Percentiles rank a stretch among this genome's conserved stretches.
Evolutionary conservation across 2,113 vertebrate genomes (phyloP).

Genomic region (Scytalopus superciliaris): DNA sequence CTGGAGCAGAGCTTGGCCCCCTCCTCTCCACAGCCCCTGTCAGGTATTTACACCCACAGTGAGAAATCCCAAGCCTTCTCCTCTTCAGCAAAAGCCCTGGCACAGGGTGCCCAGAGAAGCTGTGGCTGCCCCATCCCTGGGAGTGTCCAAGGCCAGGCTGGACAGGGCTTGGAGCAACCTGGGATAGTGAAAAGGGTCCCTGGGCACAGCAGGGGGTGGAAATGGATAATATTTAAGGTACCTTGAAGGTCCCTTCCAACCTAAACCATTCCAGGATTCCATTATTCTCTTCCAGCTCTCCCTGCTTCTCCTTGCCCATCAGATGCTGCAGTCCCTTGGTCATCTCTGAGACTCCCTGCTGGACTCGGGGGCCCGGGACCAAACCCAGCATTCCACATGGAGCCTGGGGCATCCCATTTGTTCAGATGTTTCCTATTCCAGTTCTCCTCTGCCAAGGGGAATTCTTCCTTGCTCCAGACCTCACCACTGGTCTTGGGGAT

Average conservation of each 20-base stretch:
- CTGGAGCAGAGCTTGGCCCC: neutral
- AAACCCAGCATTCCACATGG: rapidly evolving
- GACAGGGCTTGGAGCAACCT: neutral
- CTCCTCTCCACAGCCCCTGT: neutral
- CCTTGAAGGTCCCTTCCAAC: too few relatives aligned
- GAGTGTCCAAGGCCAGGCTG: neutral
- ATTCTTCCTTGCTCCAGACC: neutral
- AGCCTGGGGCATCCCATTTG: neutral
- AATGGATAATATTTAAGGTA: too few relatives aligned
- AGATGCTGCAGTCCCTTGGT: neutral
- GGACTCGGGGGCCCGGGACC: rapidly evolving
- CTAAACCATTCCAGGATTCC: too few relatives aligned
- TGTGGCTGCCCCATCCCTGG: neutral
- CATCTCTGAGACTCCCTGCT: neutral
- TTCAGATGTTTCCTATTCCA: neutral
- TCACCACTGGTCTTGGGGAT: neutral
- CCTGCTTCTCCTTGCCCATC: neutral
- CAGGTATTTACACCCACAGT: neutral
- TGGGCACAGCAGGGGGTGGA: too few relatives aligned
- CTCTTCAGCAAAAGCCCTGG: neutral
- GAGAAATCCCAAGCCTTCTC: neutral
- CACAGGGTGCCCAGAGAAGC: neutral
- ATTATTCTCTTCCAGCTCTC: neutral
- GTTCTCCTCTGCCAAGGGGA: neutral
- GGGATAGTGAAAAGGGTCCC: neutral